These are phyloP conservation scores for Drosophila carrolli DNA, from an alignment of 1,140 invertebrate species.

Conservation along the genomic window DNA sequence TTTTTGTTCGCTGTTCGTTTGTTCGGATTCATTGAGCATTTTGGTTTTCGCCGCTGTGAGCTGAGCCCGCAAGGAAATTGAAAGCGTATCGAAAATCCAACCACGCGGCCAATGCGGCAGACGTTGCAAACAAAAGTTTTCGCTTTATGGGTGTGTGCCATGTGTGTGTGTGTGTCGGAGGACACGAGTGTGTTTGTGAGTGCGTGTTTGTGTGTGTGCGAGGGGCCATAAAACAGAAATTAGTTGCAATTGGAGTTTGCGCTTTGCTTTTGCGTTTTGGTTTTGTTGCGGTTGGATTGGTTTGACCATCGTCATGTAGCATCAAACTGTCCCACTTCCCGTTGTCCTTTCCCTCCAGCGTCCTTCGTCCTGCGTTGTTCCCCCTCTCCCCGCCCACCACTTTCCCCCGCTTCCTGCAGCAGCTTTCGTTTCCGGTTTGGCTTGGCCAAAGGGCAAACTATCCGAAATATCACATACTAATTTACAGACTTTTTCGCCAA, in stretches of 20 bases:
- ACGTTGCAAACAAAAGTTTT: conserved; percentile 68
- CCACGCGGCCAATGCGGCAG: conserved; percentile 73
- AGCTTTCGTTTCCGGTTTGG: conserved; percentile 62
- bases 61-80: conserved; percentile 73
- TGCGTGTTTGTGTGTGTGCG: conserved; percentile 18
- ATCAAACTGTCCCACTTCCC: conserved; percentile 53
- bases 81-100: conserved; percentile 71
- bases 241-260: conserved; percentile 82
- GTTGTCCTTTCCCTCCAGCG: background rate
- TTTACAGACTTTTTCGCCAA: conserved; percentile 57
- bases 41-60: conserved; percentile 41
- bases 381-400: background rate
- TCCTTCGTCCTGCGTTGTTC: background rate
- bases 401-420: conserved; percentile 1
- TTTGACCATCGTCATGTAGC: conserved; percentile 62
- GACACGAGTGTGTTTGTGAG: background rate
- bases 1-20: conserved; percentile 34
- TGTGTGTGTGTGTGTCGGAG: conserved; percentile 11
- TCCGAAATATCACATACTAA: conserved; percentile 76
- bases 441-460: conserved; percentile 67
- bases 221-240: conserved; percentile 77
- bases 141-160: conserved; percentile 10
- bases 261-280: conserved; percentile 76
- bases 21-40: conserved; percentile 54
- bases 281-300: conserved; percentile 73